A percentile compares a stretch with the other conserved stretches of the same genome.
phyloP scores from a whole-genome alignment of 2,888 invertebrate species.

The Eilema griseolum region DNA sequence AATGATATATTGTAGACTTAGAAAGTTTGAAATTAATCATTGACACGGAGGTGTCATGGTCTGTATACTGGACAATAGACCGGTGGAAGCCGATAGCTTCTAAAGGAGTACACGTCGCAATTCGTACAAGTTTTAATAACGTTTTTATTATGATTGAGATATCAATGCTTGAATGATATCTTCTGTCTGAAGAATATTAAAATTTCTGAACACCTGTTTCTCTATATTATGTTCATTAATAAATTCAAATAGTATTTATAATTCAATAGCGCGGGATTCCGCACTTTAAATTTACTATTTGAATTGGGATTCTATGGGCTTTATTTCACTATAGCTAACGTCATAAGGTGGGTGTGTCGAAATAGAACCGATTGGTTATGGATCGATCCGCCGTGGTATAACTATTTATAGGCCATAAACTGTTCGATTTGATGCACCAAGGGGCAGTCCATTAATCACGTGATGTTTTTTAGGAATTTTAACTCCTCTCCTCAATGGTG shows the following conservation, averaged over 20 bases:
- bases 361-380: not conserved
- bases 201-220: not conserved
- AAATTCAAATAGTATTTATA: no score
- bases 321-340: not conserved
- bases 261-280: no score
- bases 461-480: no score
- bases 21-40: constrained; percentile 16
- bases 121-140: not conserved
- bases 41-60: constrained; percentile 10
- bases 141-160: not conserved
- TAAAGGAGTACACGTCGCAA: not conserved
- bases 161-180: not conserved
- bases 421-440: not conserved
- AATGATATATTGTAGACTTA: constrained; percentile 8
- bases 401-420: not conserved
- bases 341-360: not conserved
- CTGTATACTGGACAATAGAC: constrained; percentile 5
- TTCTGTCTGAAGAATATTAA: not conserved
- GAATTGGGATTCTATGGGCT: no score
- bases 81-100: not conserved
- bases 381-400: not conserved
- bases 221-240: not conserved
- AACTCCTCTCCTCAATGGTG: no score
- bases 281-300: no score
- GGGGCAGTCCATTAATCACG: no score